Base-by-base conservation (phyloP, 2,888 invertebrate genomes). In the Pegoplata infirma region DNA sequence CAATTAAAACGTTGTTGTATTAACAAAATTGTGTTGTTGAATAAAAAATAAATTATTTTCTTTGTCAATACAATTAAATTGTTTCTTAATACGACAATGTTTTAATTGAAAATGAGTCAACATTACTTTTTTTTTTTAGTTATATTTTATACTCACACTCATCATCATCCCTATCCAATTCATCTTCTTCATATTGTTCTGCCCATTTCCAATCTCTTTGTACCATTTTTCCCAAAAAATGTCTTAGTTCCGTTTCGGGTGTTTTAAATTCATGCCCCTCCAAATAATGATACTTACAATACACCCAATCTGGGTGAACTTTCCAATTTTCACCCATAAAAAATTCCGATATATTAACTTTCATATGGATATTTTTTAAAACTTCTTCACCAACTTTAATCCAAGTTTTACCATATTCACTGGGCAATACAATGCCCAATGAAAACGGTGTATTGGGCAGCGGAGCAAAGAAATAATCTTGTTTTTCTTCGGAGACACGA, bases 301-400 rank as follows among this genome's bases (percentile, higher is more conserved):
- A 97, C 0, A 95, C 94, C 97, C 97, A 97, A 84, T 95, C 93
- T 0, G 96, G 96, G 90, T 97, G 96, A 28, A 96, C 91, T 85
- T 94, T 93, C 93, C 94, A 96, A 85, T 93, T 92, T 5, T 91
- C 91, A 10, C 94, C 95, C 73, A 91, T 90, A 85, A 96, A 96
- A 86, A 93, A 95, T 53, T 93, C 92, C 0, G 93, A 93, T 46
- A 96, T 92, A 84, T 94, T 93, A 59, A 93, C 90, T 47, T 93
- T 93, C 82, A 92, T 92, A 78, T 93, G 91, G 49, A 91, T 92
- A 84, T 94, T 91, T 87, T 92, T 91, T 86, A 92, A 90, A 12
- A 96, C 94, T 87, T 95, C 94, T 84, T 97, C 94, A 67, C 94
- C 94, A 5, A 96, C 94, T 88, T 94, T 90, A 36, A 92, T 89